A percentile compares a stretch with the other conserved stretches of the same genome.
Conservation (phyloP, 2,797 vertebrate genomes). For the Sebastiscus tertius region DNA sequence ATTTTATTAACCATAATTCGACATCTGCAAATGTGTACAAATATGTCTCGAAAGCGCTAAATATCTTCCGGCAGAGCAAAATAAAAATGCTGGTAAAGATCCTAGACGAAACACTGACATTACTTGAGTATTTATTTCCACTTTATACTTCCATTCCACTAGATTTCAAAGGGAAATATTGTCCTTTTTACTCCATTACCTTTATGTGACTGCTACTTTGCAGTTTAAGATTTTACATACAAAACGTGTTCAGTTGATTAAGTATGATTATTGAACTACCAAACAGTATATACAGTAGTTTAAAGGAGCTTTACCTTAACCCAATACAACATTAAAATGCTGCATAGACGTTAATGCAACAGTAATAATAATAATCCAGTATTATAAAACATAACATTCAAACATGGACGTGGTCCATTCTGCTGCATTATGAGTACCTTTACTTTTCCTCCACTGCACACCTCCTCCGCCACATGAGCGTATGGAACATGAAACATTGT, state of each 20-base stretch:
- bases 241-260: background rate
- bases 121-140: background rate
- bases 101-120: background rate
- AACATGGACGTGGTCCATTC: background rate
- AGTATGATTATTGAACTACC: background rate
- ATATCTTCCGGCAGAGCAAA: background rate
- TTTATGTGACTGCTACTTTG: background rate
- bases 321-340: background rate
- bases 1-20: background rate
- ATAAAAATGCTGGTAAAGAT: background rate
- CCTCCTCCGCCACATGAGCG: background rate
- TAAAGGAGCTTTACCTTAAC: background rate
- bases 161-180: background rate
- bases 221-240: background rate
- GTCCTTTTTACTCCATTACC: background rate
- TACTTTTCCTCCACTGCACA: background rate
- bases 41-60: background rate
- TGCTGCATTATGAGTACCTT: background rate
- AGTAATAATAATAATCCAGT: background rate
- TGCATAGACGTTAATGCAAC: background rate
- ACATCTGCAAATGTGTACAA: background rate
- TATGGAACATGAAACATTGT: background rate
- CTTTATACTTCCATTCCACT: background rate
- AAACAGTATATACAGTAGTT: background rate
- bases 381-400: background rate